These are phyloP conservation scores for Semnornis frantzii DNA, from an alignment of 2,113 vertebrate species.

Conservation along the genomic window DNA sequence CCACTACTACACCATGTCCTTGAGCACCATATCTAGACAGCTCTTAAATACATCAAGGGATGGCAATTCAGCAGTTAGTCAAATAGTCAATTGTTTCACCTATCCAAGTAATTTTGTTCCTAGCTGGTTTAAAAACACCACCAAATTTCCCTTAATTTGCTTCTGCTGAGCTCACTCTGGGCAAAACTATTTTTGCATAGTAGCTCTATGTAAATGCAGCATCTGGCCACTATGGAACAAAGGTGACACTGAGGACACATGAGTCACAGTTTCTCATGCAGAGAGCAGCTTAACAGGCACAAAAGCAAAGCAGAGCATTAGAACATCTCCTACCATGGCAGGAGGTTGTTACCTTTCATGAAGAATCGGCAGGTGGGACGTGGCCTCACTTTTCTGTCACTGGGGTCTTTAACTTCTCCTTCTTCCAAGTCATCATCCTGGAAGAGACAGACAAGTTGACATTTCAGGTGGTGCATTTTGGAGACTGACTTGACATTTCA, in stretches of 20 bases:
- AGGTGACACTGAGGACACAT: background rate
- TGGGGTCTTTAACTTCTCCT: slow-evolving; percentile 97
- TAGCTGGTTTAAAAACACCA: background rate
- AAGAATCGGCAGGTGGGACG: slow-evolving; percentile 97
- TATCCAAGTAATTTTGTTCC: background rate
- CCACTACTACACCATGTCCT: too few relatives aligned
- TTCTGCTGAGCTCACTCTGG: background rate
- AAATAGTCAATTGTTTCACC: background rate
- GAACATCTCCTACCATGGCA: background rate
- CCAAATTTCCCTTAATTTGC: background rate
- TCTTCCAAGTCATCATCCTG: slow-evolving; percentile 98
- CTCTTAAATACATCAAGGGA: too few relatives aligned
- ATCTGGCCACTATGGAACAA: background rate
- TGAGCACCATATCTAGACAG: too few relatives aligned
- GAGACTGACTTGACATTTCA: background rate
- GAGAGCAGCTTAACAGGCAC: background rate
- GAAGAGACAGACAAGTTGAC: slow-evolving; percentile 56
- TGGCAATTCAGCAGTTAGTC: too few relatives aligned
- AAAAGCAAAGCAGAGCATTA: accelerated
- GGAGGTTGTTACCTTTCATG: slow-evolving; percentile 90
- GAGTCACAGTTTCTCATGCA: background rate
- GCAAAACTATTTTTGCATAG: background rate
- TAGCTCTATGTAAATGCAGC: background rate
- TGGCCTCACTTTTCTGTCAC: slow-evolving; percentile 93
- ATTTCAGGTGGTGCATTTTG: background rate